Base-by-base conservation (phyloP, 2,888 invertebrate genomes). In the Celastrina argiolus region DNA sequence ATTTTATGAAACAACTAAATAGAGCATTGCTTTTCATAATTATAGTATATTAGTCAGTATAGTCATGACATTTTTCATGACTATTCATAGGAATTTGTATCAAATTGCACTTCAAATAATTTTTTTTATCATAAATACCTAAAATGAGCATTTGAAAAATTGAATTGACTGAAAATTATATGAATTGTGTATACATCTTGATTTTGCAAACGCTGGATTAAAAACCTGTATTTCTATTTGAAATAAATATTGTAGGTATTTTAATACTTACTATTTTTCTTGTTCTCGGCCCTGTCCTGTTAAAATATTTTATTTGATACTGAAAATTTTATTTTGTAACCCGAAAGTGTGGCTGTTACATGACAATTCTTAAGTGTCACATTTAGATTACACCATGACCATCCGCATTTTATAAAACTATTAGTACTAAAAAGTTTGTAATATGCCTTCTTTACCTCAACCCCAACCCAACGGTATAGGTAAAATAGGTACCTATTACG, bases 281-380 rank as follows among this genome's bases (percentile, higher is more conserved):
- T 70, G 67, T 68, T 63, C 71, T 69, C 45, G 59, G 36, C 71
- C 77, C 76, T 71, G 77, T 76, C 70, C 73, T 81, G 81, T 74
- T 73, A 68, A 74, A 81, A 83, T 85, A 72, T 79, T 77, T 81
- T 41, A 28, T 78, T 80, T 74, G 76, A 76, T 83, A 90, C 88
- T 84, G 84, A 86, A 80, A 87, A 87, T 90, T 90, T 90, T 89
- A 90, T 90, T 90, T 89, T 90, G 88, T 89, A 89, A 90, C 87
- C 88, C 84, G 71, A 84, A 83, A 82, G 73, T 72, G 76, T 67
- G 74, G 68, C 0, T 76, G 71, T 75, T 76, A 74, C 69, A 45
- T 69, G 80, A 79, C 72, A 61, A 5, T 70, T 77, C 76, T 70
- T 74, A 78, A 76, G 82, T 85, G 85, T 75, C 87, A 84, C 81